Evolutionary conservation across 92 coral and sea anemone species (phyloP).

Genomic region (Parazoanthus atlanticus): DNA sequence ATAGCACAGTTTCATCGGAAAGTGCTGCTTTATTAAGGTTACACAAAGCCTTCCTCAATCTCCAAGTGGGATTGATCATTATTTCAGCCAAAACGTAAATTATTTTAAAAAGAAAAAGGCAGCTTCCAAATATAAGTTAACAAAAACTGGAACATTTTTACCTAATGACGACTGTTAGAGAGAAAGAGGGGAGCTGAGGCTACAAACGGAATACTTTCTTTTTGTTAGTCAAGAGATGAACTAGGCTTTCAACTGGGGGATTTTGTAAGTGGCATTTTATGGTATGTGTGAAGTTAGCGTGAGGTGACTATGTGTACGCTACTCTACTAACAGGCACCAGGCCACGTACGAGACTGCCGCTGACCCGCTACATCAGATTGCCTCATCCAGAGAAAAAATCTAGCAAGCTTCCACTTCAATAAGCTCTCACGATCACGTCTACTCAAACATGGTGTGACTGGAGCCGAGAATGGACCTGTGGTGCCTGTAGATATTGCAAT

Average conservation of each 20-base stretch:
- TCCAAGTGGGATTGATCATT: too few relatives aligned
- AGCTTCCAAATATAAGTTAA: too few relatives aligned
- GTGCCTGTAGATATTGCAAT: conserved; percentile 25
- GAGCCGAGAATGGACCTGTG: conserved; percentile 32
- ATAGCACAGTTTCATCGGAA: too few relatives aligned
- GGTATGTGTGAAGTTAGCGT: not conserved
- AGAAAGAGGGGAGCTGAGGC: not conserved
- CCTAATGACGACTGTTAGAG: not conserved
- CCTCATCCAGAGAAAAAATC: conserved; percentile 21
- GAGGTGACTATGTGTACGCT: not conserved
- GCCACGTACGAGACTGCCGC: conserved; percentile 9
- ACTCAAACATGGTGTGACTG: conserved; percentile 33
- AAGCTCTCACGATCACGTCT: conserved; percentile 36
- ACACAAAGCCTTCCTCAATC: too few relatives aligned
- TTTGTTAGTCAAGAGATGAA: not conserved
- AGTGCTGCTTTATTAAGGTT: too few relatives aligned
- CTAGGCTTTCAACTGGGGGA: not conserved
- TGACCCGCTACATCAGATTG: conserved; percentile 15
- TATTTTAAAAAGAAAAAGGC: too few relatives aligned
- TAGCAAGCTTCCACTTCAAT: conserved; percentile 28
- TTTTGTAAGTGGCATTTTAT: too few relatives aligned
- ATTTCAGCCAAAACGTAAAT: too few relatives aligned
- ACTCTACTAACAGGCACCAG: conserved; percentile 37
- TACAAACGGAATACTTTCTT: too few relatives aligned
- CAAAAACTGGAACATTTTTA: too few relatives aligned